Conservation (phyloP, 2,797 vertebrate genomes). For the Pachyuromys duprasi region DNA sequence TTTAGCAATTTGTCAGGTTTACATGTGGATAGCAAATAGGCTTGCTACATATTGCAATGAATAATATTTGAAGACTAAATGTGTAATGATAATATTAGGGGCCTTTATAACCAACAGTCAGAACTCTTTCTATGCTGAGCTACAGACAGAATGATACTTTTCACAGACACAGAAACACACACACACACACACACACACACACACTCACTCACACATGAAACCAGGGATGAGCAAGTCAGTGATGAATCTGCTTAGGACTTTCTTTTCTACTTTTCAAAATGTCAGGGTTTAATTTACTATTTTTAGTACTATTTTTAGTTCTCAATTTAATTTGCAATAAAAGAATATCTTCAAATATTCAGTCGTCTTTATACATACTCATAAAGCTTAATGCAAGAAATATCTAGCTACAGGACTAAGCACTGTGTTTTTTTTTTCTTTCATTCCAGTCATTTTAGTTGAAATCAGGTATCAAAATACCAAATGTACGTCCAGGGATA, state of each 20-base stretch:
- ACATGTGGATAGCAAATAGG: neutral
- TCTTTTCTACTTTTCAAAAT: constrained; percentile 3
- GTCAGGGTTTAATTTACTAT: neutral
- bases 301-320: no score
- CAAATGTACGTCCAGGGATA: neutral
- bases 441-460: constrained; percentile 28
- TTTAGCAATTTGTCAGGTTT: neutral
- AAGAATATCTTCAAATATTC: constrained; percentile 14
- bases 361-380: constrained; percentile 16
- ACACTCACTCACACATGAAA: neutral
- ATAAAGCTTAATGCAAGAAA: neutral
- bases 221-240: neutral
- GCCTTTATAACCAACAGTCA: neutral
- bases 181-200: neutral
- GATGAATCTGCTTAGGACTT: neutral
- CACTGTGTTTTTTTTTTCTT: neutral
- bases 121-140: neutral
- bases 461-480: constrained; percentile 44
- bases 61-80: neutral
- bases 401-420: neutral
- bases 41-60: neutral
- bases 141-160: neutral
- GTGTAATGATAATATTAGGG: neutral
- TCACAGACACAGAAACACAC: neutral
- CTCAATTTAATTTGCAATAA: neutral